phyloP scores from a whole-genome alignment of 2,797 vertebrate genomes.

The Leptatherina wallacei region DNA sequence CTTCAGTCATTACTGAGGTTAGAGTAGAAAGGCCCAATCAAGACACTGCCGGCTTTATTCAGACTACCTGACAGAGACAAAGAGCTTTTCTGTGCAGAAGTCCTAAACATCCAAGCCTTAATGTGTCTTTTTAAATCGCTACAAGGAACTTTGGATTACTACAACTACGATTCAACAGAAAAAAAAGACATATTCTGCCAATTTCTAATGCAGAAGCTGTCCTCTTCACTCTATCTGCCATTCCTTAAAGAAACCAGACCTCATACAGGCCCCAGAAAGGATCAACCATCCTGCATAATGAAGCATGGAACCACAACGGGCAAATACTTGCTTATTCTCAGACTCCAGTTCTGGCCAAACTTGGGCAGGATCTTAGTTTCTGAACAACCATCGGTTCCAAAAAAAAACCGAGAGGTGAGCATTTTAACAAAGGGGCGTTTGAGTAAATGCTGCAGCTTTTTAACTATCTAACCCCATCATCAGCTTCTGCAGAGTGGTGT shows the following conservation, averaged over 20 bases:
- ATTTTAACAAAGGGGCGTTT: conserved; percentile 48
- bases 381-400: conserved; percentile 39
- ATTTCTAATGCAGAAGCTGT: conserved; percentile 7
- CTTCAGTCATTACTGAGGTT: too few relatives aligned
- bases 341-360: conserved; percentile 45
- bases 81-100: too few relatives aligned
- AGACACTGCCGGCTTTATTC: too few relatives aligned
- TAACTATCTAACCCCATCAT: conserved; percentile 15
- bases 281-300: conserved; percentile 45
- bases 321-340: conserved; percentile 59
- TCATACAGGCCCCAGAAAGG: conserved; percentile 23
- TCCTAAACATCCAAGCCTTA: neutral
- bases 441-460: conserved; percentile 35
- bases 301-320: conserved; percentile 50
- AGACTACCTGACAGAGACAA: too few relatives aligned
- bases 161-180: neutral
- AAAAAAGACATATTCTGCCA: conserved; percentile 5
- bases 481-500: conserved; percentile 15
- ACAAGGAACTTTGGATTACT: conserved; percentile 6
- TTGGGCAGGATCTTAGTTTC: conserved; percentile 63
- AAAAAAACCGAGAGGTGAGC: conserved; percentile 58
- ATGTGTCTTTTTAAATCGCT: neutral
- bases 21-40: too few relatives aligned
- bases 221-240: conserved; percentile 7
- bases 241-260: conserved; percentile 44